Evolutionary conservation across 2,113 vertebrate species (phyloP).

Genomic region (Rhadina sibilatrix): DNA sequence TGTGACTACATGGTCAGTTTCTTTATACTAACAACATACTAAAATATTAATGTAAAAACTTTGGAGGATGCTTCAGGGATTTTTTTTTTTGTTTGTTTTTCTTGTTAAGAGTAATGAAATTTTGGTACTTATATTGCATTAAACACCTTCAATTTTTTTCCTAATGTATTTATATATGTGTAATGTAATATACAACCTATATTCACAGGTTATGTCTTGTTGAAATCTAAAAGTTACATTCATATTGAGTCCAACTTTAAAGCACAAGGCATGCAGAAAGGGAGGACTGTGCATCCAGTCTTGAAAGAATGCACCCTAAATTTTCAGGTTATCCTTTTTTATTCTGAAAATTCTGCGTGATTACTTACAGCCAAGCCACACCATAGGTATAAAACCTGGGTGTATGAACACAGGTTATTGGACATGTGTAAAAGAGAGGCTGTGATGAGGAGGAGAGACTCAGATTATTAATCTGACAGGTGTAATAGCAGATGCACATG

Average conservation of each 20-base stretch:
- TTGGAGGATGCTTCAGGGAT: not conserved
- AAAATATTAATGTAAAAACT: not conserved
- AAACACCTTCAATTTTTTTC: not conserved
- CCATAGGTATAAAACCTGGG: not conserved
- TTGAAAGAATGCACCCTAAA: not conserved
- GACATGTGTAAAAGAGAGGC: not conserved
- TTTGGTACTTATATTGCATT: not conserved
- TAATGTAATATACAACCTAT: not conserved
- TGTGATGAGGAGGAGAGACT: not conserved
- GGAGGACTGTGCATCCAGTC: not conserved
- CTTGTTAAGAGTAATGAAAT: not conserved
- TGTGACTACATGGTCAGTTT: not conserved
- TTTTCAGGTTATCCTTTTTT: not conserved
- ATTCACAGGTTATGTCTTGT: not conserved
- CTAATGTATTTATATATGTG: not conserved
- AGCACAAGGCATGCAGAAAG: not conserved
- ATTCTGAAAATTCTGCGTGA: not conserved
- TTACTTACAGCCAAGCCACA: not conserved
- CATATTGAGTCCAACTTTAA: not conserved
- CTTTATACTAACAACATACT: not conserved
- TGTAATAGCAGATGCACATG: not conserved
- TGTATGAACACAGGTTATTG: not conserved
- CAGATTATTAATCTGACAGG: not conserved
- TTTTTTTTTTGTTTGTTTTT: not conserved
- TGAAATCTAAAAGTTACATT: not conserved